Evolutionary conservation across 2,888 invertebrate genomes (phyloP).

Genomic region (Caprella mutica): DNA sequence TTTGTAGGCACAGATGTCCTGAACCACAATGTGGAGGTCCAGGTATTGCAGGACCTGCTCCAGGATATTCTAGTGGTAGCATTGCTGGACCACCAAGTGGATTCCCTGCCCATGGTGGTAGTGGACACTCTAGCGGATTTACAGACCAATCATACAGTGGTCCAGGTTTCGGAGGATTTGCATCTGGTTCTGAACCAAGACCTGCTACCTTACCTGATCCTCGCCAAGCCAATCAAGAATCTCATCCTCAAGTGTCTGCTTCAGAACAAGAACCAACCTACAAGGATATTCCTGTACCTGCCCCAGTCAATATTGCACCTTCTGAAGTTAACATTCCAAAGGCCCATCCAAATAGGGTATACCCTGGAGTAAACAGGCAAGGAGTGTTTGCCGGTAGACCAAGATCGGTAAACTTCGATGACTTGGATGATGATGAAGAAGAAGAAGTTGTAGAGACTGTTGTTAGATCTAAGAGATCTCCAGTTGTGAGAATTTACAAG

Average conservation of each 20-base stretch:
- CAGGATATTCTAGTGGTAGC: constrained; percentile 18
- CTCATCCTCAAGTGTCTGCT: constrained; percentile 44
- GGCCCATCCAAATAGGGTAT: constrained; percentile 6
- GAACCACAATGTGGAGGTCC: constrained; percentile 71
- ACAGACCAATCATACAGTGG: constrained; percentile 15
- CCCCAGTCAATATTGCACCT: constrained; percentile 11
- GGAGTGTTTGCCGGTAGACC: constrained; percentile 63
- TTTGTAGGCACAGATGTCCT: constrained; percentile 83
- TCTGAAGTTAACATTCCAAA: constrained; percentile 9
- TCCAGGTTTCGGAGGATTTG: constrained; percentile 11
- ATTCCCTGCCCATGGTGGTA: constrained; percentile 12
- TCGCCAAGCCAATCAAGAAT: constrained; percentile 57
- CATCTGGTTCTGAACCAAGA: constrained; percentile 27
- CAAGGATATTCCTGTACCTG: constrained; percentile 18
- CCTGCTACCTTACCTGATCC: constrained; percentile 49
- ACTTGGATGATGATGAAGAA: constrained; percentile 54
- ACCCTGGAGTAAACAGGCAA: constrained; percentile 35
- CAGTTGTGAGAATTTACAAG: constrained; percentile 59
- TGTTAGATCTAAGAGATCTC: constrained; percentile 39
- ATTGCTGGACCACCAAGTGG: constrained; percentile 13
- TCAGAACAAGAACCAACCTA: not conserved
- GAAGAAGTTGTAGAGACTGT: constrained; percentile 53
- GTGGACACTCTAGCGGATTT: constrained; percentile 22
- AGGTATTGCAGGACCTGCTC: constrained; percentile 39
- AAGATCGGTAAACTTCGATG: constrained; percentile 72